phyloP scores from a whole-genome alignment of 2,113 vertebrate genomes.

The Colaptes auratus region DNA sequence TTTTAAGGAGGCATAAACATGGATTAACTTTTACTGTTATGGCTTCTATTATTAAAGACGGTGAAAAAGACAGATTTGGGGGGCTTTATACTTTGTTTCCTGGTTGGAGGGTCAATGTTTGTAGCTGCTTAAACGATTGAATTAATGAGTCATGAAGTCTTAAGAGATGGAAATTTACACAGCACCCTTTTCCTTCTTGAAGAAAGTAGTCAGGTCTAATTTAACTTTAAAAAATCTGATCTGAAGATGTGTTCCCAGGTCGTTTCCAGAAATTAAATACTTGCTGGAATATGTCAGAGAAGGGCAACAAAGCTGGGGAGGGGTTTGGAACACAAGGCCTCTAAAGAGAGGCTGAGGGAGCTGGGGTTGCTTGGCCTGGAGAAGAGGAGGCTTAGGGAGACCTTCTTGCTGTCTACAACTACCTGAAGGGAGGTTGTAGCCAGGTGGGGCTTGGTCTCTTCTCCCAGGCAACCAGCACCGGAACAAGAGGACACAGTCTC shows the following conservation, averaged over 20 bases:
- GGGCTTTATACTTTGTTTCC: background rate
- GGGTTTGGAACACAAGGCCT: too few relatives aligned
- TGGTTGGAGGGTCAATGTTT: background rate
- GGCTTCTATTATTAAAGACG: background rate
- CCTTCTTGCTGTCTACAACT: too few relatives aligned
- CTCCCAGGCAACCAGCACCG: too few relatives aligned
- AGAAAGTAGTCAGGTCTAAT: background rate
- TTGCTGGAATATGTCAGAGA: too few relatives aligned
- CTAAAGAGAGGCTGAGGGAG: too few relatives aligned
- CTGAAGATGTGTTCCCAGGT: background rate
- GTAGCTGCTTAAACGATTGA: background rate
- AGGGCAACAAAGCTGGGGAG: too few relatives aligned
- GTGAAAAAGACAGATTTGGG: background rate
- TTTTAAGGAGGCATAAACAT: background rate
- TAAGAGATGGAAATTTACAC: background rate
- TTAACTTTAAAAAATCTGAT: background rate
- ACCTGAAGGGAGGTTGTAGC: too few relatives aligned
- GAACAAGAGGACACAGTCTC: too few relatives aligned
- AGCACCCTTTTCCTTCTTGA: background rate
- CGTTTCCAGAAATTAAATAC: background rate
- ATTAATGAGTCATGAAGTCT: background rate
- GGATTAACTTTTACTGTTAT: background rate
- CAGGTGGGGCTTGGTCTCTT: too few relatives aligned
- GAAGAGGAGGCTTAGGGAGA: too few relatives aligned
- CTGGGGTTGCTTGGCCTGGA: too few relatives aligned